Evolutionary conservation across 2,797 vertebrate species (phyloP).

Genomic region (Muraenolepis orangiensis): DNA sequence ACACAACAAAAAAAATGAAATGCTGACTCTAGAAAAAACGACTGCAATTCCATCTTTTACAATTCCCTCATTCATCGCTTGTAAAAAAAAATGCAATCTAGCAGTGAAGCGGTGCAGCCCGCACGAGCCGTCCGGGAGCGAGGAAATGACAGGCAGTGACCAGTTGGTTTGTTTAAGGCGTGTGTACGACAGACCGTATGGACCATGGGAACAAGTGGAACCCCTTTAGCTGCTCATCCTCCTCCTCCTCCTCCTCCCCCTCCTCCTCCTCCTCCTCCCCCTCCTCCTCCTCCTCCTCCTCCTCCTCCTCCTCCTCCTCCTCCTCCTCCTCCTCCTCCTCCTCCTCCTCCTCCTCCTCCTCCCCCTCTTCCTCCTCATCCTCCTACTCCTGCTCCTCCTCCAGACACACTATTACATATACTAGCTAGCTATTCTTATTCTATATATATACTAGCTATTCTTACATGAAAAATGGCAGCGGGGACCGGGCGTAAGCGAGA

Average conservation of each 20-base stretch:
- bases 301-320: too few species aligned
- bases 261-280: too few species aligned
- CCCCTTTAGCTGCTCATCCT: neutral
- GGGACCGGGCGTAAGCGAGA: conserved; percentile 35
- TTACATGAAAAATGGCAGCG: conserved; percentile 47
- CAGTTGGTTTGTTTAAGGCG: neutral
- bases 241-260: neutral
- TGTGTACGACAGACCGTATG: neutral
- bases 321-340: too few species aligned
- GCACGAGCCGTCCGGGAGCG: neutral
- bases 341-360: too few species aligned
- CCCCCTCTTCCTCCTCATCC: too few species aligned
- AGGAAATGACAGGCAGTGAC: too few species aligned
- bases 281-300: too few species aligned
- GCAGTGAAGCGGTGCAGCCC: neutral
- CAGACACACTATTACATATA: too few species aligned
- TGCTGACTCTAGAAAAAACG: too few species aligned
- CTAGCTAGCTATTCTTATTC: too few species aligned
- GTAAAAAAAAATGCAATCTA: neutral
- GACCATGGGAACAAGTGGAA: neutral
- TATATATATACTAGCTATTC: too few species aligned
- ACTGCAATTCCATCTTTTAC: neutral
- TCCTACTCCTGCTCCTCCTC: too few species aligned
- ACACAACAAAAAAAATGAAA: neutral
- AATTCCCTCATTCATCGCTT: neutral